Conservation (phyloP, 2,797 vertebrate genomes). For the Halcyon badia region DNA sequence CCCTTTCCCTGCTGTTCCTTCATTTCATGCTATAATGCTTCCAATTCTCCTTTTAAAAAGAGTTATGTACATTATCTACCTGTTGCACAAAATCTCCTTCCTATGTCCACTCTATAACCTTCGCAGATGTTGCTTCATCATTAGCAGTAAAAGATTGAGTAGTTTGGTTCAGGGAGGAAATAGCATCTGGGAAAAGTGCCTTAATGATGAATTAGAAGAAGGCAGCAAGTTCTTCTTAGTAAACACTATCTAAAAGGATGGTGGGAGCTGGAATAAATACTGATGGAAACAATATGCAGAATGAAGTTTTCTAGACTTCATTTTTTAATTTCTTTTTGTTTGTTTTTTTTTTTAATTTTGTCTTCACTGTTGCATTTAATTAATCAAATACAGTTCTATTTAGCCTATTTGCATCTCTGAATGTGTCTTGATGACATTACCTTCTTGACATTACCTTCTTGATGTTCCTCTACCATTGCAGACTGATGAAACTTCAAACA, state of each 20-base stretch:
- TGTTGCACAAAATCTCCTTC: slow-evolving; percentile 29
- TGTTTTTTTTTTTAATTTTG: background rate
- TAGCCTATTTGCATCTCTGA: background rate
- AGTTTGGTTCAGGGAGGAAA: slow-evolving; percentile 10
- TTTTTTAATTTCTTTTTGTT: no score
- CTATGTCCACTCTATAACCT: slow-evolving; percentile 16
- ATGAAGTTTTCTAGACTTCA: background rate
- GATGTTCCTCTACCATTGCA: background rate
- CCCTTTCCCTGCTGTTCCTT: slow-evolving; percentile 55
- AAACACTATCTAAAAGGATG: background rate
- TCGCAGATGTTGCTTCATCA: background rate
- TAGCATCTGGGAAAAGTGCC: background rate
- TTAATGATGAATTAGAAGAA: background rate
- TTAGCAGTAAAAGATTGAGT: background rate
- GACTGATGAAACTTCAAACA: background rate
- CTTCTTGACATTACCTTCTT: background rate
- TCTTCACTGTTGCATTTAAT: background rate
- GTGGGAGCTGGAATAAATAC: background rate
- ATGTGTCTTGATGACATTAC: background rate
- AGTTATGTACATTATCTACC: slow-evolving; percentile 44
- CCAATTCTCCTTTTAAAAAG: slow-evolving; percentile 24
- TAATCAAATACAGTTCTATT: background rate
- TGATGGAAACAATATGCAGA: background rate
- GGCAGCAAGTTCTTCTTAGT: background rate
- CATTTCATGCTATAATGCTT: slow-evolving; percentile 65